phyloP scores from a whole-genome alignment of 35 echinoderm and acorn worm genomes.

The Apostichopus californicus region DNA sequence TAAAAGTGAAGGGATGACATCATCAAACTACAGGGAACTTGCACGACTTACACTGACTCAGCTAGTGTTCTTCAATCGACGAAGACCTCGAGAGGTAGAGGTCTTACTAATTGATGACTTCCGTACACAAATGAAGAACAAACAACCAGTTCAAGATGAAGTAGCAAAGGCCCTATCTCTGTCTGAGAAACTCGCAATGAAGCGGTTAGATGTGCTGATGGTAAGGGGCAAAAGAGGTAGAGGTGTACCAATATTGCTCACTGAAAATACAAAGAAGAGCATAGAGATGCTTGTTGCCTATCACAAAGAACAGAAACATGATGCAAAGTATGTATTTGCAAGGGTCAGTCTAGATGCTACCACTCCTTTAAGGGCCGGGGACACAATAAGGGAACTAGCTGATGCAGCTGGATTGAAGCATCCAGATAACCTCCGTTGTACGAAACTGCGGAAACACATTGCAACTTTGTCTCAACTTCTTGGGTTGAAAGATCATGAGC shows the following conservation, averaged over 20 bases:
- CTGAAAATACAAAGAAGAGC: constrained; percentile 30
- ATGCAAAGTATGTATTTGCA: constrained; percentile 11
- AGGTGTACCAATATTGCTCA: constrained; percentile 39
- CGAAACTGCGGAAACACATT: constrained; percentile 42
- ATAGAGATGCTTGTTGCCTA: not conserved
- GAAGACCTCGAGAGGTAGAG: constrained; percentile 42
- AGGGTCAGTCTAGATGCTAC: not conserved
- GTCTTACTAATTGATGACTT: not conserved
- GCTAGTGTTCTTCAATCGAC: constrained; percentile 18
- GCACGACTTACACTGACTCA: constrained; percentile 4
- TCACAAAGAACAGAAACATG: not conserved
- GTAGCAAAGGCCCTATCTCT: constrained; percentile 8
- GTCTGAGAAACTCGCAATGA: constrained; percentile 4
- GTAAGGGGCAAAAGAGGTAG: constrained; percentile 29
- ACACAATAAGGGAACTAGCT: not conserved
- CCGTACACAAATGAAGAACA: not conserved
- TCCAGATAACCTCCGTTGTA: constrained; percentile 20
- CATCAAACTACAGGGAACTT: not conserved
- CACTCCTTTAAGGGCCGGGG: constrained; percentile 20
- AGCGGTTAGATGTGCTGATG: not conserved
- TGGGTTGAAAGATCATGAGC: constrained; percentile 15
- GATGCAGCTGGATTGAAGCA: constrained; percentile 35
- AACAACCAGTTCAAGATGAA: constrained; percentile 30
- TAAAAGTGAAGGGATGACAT: not conserved
- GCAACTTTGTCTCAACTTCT: constrained; percentile 36